Evolutionary conservation across 2,888 invertebrate species (phyloP).

Genomic region (Mesochorus sp.): DNA sequence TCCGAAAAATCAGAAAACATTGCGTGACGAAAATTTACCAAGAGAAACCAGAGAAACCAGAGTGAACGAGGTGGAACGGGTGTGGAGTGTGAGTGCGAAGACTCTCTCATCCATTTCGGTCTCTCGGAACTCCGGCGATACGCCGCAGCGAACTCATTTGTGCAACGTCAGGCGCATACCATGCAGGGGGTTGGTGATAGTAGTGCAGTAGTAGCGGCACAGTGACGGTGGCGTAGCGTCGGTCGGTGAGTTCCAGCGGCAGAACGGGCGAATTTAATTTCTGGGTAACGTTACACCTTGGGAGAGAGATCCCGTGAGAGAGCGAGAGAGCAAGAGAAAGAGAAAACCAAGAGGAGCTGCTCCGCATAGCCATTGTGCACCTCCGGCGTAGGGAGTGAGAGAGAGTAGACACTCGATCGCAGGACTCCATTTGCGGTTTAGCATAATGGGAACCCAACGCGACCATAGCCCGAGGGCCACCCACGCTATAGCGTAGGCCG

Average conservation of each 20-base stretch:
- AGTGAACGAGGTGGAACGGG: slow-evolving; percentile 55
- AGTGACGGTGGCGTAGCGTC: slow-evolving; percentile 43
- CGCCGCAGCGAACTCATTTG: slow-evolving; percentile 72
- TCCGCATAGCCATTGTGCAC: slow-evolving; percentile 73
- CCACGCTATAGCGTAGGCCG: slow-evolving; percentile 52
- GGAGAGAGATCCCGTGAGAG: slow-evolving; percentile 67
- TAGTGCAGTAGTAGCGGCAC: slow-evolving; percentile 41
- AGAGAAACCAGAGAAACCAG: slow-evolving; percentile 35
- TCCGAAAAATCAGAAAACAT: slow-evolving; percentile 45
- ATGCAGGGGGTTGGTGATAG: slow-evolving; percentile 36
- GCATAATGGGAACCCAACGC: slow-evolving; percentile 82
- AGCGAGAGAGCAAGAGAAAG: slow-evolving; percentile 67
- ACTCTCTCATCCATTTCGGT: slow-evolving; percentile 63
- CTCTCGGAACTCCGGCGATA: slow-evolving; percentile 63
- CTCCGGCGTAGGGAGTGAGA: slow-evolving; percentile 67
- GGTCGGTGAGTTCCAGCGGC: slow-evolving; percentile 58
- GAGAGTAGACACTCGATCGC: slow-evolving; percentile 81
- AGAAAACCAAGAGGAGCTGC: slow-evolving; percentile 25
- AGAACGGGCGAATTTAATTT: slow-evolving; percentile 79
- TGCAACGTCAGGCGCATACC: slow-evolving; percentile 67
- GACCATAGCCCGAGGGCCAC: slow-evolving; percentile 72
- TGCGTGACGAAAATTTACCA: slow-evolving; percentile 39
- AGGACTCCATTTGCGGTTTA: slow-evolving; percentile 82
- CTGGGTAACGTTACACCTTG: slow-evolving; percentile 81
- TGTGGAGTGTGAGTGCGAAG: slow-evolving; percentile 40